These are phyloP conservation scores for Dexiosoma caninum DNA, from an alignment of 2,888 invertebrate species.

Conservation along the genomic window DNA sequence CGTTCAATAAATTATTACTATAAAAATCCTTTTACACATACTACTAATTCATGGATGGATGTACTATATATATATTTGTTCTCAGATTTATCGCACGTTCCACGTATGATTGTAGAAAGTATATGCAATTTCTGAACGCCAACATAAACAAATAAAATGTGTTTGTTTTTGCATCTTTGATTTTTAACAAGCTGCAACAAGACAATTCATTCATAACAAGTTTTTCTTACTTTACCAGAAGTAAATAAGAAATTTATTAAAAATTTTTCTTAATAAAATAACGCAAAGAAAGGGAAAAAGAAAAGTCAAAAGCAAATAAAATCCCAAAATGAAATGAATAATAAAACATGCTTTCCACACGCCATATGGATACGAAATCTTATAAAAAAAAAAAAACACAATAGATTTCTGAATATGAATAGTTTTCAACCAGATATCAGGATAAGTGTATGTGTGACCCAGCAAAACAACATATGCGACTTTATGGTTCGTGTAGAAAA, in stretches of 20 bases:
- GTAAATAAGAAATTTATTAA: slow-evolving; percentile 59
- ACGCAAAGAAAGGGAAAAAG: neutral
- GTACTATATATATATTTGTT: neutral
- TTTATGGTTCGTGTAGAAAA: too few relatives aligned
- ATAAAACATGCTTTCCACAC: neutral
- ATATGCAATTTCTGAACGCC: neutral
- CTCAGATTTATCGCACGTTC: neutral
- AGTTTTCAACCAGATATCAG: neutral
- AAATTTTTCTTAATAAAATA: slow-evolving; percentile 43
- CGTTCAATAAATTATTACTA: neutral
- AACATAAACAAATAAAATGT: neutral
- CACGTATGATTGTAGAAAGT: slow-evolving; percentile 2
- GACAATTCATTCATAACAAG: slow-evolving; percentile 42
- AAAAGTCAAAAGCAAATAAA: neutral
- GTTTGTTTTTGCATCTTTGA: neutral
- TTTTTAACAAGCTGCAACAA: slow-evolving; percentile 30
- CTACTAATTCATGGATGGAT: neutral
- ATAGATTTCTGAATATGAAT: slow-evolving; percentile 5
- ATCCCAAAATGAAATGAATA: slow-evolving; percentile 18
- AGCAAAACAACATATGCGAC: too few relatives aligned
- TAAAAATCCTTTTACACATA: too few relatives aligned
- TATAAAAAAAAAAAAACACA: neutral
- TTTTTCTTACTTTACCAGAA: slow-evolving; percentile 54
- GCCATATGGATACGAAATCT: slow-evolving; percentile 5
- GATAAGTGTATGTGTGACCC: neutral